Base-by-base conservation (phyloP, 2,888 invertebrate species). In the Papilio demoleus region DNA sequence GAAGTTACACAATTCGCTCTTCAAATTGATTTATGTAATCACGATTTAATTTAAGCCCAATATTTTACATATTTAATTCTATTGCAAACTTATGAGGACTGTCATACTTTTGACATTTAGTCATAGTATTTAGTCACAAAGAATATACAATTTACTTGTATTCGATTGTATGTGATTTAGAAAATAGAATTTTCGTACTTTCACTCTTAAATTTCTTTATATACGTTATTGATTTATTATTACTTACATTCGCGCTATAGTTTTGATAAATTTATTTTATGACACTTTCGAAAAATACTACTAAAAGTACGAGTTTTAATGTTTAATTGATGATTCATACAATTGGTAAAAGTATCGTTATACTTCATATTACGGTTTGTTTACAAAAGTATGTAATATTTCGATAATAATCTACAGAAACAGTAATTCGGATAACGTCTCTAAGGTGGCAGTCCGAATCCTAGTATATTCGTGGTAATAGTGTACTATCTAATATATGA, bases 101-200 rank as follows among this genome's bases (percentile, higher is more conserved):
- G 53, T 31, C 31, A 1, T 56, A 31, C 9, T n/a, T 56, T 31
- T 56, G 53, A 56, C 53, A 31, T 9, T 4, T 11, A 2, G 22
- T 47, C 99, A 17, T 42, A 6, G 45, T 45, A 19, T 45, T 45
- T 45, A 14, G 19, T 45, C 45, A n/a, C n/a, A n/a, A n/a, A n/a
- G n/a, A n/a, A n/a, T n/a, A n/a, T n/a, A n/a, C n/a, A n/a, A n/a
- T n/a, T n/a, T n/a, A n/a, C n/a, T n/a, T n/a, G n/a, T n/a, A n/a
- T n/a, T n/a, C n/a, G n/a, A n/a, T n/a, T n/a, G n/a, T n/a, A n/a
- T n/a, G n/a, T n/a, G n/a, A n/a, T n/a, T n/a, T n/a, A n/a, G n/a
- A n/a, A n/a, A n/a, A n/a, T n/a, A n/a, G n/a, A n/a, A n/a, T n/a
- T n/a, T n/a, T n/a, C n/a, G n/a, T n/a, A n/a, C n/a, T n/a, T n/a